A percentile compares a stretch with the other conserved stretches of the same genome.
Evolutionary conservation across 2,797 vertebrate genomes (phyloP).

Genomic region (Sebastes minor): DNA sequence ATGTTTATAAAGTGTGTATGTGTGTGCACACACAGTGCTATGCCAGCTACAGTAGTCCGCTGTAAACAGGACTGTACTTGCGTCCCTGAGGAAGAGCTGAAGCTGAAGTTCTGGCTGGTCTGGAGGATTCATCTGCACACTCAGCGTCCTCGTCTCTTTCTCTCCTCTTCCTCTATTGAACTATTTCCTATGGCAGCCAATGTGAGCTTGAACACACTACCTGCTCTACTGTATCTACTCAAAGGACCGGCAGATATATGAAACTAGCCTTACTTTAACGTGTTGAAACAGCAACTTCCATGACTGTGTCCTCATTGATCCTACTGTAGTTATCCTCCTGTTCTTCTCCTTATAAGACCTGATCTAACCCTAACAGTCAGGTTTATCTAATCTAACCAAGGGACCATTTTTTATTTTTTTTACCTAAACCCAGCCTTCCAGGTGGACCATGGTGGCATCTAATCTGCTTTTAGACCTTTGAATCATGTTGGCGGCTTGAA

Average conservation of each 20-base stretch:
- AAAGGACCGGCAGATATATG: neutral
- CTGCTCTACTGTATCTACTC: neutral
- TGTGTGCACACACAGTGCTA: neutral
- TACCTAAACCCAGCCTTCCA: neutral
- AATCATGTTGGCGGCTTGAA: neutral
- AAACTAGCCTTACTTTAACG: neutral
- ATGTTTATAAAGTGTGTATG: neutral
- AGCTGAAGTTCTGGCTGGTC: neutral
- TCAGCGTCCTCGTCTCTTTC: neutral
- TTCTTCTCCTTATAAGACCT: too few species aligned
- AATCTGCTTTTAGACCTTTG: neutral
- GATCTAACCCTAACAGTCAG: neutral
- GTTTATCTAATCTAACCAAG: neutral
- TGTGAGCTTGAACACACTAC: neutral
- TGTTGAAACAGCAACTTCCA: slow-evolving; percentile 7
- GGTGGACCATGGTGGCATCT: neutral
- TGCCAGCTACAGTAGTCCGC: neutral
- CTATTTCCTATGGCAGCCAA: neutral
- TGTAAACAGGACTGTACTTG: neutral
- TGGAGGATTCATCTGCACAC: neutral
- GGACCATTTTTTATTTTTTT: neutral
- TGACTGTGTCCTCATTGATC: neutral
- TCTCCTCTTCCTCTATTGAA: neutral
- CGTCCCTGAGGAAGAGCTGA: neutral
- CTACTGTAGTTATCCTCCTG: neutral